A percentile compares a stretch with the other conserved stretches of the same genome.
phyloP scores from a whole-genome alignment of 2,888 invertebrate genomes.

The Gasteruption jaculator region DNA sequence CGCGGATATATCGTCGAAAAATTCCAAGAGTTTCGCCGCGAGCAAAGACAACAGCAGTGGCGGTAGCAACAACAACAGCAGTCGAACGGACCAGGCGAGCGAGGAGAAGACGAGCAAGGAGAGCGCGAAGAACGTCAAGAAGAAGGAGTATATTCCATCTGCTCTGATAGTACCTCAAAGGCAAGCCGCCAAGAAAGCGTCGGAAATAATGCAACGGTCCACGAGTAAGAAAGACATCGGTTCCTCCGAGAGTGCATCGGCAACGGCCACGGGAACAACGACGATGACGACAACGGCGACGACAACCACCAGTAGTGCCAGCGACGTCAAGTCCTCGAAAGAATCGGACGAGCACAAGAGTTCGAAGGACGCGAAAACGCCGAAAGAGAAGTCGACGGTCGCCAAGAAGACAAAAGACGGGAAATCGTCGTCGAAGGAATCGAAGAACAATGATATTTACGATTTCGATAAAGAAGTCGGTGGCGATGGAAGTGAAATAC shows the following conservation, averaged over 20 bases:
- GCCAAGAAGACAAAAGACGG: conserved; percentile 29
- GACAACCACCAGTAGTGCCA: conserved; percentile 25
- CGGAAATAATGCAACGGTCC: conserved; percentile 71
- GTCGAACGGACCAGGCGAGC: conserved; percentile 49
- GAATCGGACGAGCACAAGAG: too few relatives aligned
- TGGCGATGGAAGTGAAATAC: conserved; percentile 60
- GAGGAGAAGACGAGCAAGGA: conserved; percentile 53
- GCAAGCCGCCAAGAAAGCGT: conserved; percentile 87
- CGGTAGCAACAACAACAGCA: conserved; percentile 40
- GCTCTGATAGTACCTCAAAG: conserved; percentile 85
- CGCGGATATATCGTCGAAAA: conserved; percentile 73
- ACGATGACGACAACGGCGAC: conserved; percentile 41
- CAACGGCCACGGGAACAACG: conserved; percentile 37
- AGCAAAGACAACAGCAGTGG: conserved; percentile 40
- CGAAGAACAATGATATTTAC: conserved; percentile 53
- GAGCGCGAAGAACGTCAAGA: conserved; percentile 47
- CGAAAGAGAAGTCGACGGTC: conserved; percentile 36
- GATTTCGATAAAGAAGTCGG: conserved; percentile 62
- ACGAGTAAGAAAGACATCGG: conserved; percentile 46
- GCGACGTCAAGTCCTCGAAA: conserved; percentile 21
- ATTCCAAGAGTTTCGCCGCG: conserved; percentile 77
- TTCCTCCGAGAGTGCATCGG: too few relatives aligned
- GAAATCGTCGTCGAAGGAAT: conserved; percentile 32
- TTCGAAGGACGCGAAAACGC: conserved; percentile 33
- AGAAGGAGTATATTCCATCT: conserved; percentile 62